phyloP scores from a whole-genome alignment of 2,888 invertebrate species.

The Acanthosoma haemorrhoidale region DNA sequence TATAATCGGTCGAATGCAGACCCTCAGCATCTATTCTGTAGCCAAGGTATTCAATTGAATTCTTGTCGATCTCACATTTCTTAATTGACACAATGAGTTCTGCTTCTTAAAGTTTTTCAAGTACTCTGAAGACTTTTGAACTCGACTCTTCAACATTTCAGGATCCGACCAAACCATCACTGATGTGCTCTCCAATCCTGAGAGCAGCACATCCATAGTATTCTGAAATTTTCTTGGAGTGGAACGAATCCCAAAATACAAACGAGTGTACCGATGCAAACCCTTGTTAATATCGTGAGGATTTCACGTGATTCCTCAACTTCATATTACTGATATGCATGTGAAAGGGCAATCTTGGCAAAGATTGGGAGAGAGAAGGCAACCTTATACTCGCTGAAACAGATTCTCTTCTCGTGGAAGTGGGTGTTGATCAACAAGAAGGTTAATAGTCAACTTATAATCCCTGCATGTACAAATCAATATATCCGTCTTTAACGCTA shows the following conservation, averaged over 20 bases:
- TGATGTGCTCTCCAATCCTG: constrained; percentile 41
- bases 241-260: constrained; percentile 43
- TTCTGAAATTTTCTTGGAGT: constrained; percentile 39
- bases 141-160: not conserved
- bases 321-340: constrained; percentile 36
- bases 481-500: not conserved
- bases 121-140: not conserved
- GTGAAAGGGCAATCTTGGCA: constrained; percentile 32
- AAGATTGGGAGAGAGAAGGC: constrained; percentile 38
- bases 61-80: too few relatives aligned
- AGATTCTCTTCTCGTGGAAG: constrained; percentile 9
- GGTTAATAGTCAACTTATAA: not conserved
- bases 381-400: constrained; percentile 32
- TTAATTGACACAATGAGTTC: not conserved
- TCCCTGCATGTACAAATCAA: not conserved
- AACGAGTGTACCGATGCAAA: constrained; percentile 21
- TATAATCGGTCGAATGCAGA: constrained; percentile 28
- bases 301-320: constrained; percentile 43
- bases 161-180: constrained; percentile 33
- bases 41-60: constrained; percentile 31
- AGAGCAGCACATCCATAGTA: constrained; percentile 43
- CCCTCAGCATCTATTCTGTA: constrained; percentile 23
- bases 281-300: constrained; percentile 41
- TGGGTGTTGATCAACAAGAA: not conserved
- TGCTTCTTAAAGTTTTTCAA: not conserved